Base-by-base conservation (phyloP, 35 echinoderm and acorn worm species). In the Eucidaris tribuloides region DNA sequence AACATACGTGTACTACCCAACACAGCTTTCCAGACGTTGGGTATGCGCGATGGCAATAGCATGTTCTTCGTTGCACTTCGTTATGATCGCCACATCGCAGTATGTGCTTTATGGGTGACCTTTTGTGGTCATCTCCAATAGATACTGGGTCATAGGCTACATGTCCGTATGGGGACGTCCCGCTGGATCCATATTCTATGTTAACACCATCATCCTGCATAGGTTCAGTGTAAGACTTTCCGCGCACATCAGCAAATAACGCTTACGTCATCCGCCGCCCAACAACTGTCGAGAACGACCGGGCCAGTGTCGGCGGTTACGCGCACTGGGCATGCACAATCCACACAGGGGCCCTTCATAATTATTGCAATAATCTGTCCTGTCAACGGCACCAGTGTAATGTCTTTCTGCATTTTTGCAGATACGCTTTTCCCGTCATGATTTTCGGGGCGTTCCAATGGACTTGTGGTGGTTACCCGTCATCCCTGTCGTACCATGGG, bases 141-240 rank as follows among this genome's bases (percentile, higher is more conserved):
- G 87, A 25, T 38, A 58, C 9, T 83, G 76, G 17, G 93, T 96
- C 31, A 57, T 96, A 15, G 93, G 93, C 34, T 91, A 83, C 76
- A 96, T 96, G 93, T 77, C 93, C 24, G 55, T 96, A 17, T 96
- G 93, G 88, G 84, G n/a, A 74, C 29, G 85, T 96, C 7, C 70
- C 84, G 15, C 42, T 92, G 1, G 89, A 97, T 50, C 82, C 94
- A 5, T 84, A 92, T 23, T 97, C 94, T 17, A 97, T 97, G 94
- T 77, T 97, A 30, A 93, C 90, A 72, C 93, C 93, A 22, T 93
- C 93, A 38, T 46, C 93, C 19, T 99, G 96, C 71, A 99, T 99
- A 33, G 96, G 96, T 99, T 99, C 79, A 99, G 96, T 64, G 96
- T 99, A 4, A 91, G 93, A 44, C 93, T 99, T 44, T 99, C 96